A percentile compares a stretch with the other conserved stretches of the same genome.
These are phyloP conservation scores for Chelon auratus DNA, from an alignment of 2,797 vertebrate genomes.

Conservation along the genomic window DNA sequence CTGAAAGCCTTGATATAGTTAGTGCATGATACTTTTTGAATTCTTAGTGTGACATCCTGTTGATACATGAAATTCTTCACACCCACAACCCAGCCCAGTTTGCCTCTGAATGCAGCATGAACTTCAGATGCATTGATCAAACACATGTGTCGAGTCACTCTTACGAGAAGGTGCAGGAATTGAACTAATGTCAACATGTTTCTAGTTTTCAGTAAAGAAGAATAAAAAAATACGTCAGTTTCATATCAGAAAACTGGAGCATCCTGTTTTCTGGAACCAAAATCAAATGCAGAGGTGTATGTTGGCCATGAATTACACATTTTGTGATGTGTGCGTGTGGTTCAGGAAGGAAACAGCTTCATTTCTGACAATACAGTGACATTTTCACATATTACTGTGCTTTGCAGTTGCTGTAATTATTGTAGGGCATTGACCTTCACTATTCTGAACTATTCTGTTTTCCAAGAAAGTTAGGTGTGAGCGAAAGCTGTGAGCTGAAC, in stretches of 20 bases:
- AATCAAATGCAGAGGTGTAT: not conserved
- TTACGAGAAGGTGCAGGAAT: too few relatives aligned
- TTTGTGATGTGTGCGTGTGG: too few relatives aligned
- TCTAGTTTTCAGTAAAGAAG: not conserved
- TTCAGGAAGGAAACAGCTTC: not conserved
- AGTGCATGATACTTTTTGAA: accelerated
- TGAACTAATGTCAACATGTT: too few relatives aligned
- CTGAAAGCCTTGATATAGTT: not conserved
- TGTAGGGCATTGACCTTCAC: not conserved
- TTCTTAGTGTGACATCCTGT: slow-evolving; percentile 19
- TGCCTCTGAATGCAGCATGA: too few relatives aligned
- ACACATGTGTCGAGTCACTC: too few relatives aligned
- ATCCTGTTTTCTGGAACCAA: not conserved
- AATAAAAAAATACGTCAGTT: not conserved
- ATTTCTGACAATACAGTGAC: not conserved
- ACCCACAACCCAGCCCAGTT: not conserved
- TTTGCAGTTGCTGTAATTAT: not conserved
- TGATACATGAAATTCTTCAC: not conserved
- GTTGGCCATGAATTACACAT: too few relatives aligned
- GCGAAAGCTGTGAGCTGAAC: not conserved
- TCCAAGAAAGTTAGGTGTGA: not conserved
- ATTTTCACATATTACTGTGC: not conserved
- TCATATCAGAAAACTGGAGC: not conserved
- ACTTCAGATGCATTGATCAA: too few relatives aligned
- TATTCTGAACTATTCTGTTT: not conserved